Percentiles rank a stretch among this genome's conserved stretches.
phyloP scores from a whole-genome alignment of 1,140 invertebrate genomes.

The Sarcophaga peregrina region DNA sequence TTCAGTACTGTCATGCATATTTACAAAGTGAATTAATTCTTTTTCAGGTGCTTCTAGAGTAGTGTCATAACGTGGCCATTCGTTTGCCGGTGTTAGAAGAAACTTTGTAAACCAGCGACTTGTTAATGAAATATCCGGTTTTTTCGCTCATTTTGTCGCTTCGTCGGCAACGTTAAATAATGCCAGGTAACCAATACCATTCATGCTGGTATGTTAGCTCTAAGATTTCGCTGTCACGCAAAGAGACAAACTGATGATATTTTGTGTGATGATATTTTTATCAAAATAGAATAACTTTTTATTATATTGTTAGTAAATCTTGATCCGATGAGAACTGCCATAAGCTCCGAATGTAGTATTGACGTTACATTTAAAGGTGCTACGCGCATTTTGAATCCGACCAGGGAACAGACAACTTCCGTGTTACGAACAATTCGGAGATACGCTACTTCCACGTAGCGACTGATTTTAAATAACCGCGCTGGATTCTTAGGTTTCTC shows the following conservation, averaged over 20 bases:
- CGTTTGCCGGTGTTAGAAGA: neutral
- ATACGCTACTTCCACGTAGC: conserved; percentile 21
- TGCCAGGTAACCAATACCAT: conserved; percentile 56
- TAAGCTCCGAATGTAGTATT: conserved; percentile 64
- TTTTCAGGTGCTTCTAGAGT: neutral
- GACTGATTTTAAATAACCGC: conserved; percentile 17
- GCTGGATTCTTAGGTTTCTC: conserved; percentile 1
- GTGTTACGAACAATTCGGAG: neutral
- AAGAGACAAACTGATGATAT: conserved; percentile 49
- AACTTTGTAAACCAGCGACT: conserved; percentile 12
- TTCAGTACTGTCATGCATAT: neutral
- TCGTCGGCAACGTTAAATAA: conserved; percentile 61
- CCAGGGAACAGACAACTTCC: conserved; percentile 11
- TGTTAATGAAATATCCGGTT: neutral
- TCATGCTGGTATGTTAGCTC: conserved; percentile 46
- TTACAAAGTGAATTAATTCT: neutral
- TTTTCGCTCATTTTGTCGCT: conserved; percentile 14
- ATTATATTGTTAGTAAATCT: conserved; percentile 50
- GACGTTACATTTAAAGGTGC: conserved; percentile 58
- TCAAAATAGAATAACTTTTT: no score
- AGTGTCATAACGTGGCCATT: neutral
- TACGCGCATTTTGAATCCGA: conserved; percentile 56
- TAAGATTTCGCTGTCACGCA: conserved; percentile 53
- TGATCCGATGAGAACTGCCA: conserved; percentile 59
- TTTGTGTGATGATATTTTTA: no score